These are phyloP conservation scores for Dicycla oo DNA, from an alignment of 2,888 invertebrate genomes.

Conservation along the genomic window DNA sequence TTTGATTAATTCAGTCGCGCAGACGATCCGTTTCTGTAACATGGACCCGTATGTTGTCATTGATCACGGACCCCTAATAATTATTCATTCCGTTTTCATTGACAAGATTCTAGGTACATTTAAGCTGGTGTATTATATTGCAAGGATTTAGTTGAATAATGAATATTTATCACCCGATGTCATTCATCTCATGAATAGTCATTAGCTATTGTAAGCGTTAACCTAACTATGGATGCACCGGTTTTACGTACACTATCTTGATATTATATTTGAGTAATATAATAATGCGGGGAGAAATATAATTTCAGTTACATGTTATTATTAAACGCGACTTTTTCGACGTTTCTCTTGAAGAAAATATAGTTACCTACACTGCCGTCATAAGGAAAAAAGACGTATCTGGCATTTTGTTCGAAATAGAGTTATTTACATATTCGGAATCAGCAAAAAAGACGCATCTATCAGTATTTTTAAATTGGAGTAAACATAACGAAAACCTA, in stretches of 20 bases:
- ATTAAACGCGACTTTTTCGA: background rate
- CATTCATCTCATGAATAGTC: slow-evolving; percentile 78
- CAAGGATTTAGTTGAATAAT: slow-evolving; percentile 74
- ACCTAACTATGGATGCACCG: slow-evolving; percentile 28
- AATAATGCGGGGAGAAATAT: background rate
- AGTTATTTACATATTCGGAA: too few species aligned
- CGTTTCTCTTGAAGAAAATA: background rate
- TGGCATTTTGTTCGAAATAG: too few species aligned
- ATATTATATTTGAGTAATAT: slow-evolving; percentile 7
- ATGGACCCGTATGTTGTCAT: slow-evolving; percentile 49
- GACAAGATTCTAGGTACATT: slow-evolving; percentile 68
- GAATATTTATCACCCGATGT: slow-evolving; percentile 79
- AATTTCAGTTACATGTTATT: background rate
- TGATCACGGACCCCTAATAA: slow-evolving; percentile 53
- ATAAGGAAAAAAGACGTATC: too few species aligned
- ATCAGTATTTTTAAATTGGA: too few species aligned
- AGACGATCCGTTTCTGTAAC: slow-evolving; percentile 35
- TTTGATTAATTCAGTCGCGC: slow-evolving; percentile 42
- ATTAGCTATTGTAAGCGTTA: slow-evolving; percentile 63
- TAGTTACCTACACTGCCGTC: too few species aligned
- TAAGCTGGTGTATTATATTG: slow-evolving; percentile 74
- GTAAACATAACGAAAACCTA: too few species aligned
- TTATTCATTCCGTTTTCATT: slow-evolving; percentile 72
- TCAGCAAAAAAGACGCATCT: too few species aligned
- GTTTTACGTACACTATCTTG: slow-evolving; percentile 19